Evolutionary conservation across 2,797 vertebrate genomes (phyloP).

Genomic region (Pseudochaenichthys georgianus): DNA sequence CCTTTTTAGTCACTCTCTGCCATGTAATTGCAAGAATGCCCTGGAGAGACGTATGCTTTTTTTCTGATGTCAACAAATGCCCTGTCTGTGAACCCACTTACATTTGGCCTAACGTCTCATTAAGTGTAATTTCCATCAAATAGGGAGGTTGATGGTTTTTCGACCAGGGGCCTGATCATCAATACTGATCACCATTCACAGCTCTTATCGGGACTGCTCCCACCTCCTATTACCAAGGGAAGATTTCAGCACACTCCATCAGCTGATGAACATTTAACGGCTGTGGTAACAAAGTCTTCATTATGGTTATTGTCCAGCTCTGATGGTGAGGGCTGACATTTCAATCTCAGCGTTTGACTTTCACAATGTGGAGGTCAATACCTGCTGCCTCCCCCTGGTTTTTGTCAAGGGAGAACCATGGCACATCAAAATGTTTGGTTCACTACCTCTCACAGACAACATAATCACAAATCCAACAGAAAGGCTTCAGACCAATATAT

Average conservation of each 20-base stretch:
- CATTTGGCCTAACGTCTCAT: slow-evolving; percentile 48
- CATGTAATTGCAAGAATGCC: slow-evolving; percentile 1
- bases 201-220: slow-evolving; percentile 42
- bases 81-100: slow-evolving; percentile 61
- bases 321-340: slow-evolving; percentile 63
- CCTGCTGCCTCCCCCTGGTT: slow-evolving; percentile 3
- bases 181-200: slow-evolving; percentile 48
- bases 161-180: slow-evolving; percentile 58
- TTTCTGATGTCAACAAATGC: slow-evolving; percentile 41
- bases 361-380: slow-evolving; percentile 66
- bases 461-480: slow-evolving; percentile 15
- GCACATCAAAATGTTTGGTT: slow-evolving; percentile 18
- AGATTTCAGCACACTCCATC: slow-evolving; percentile 53
- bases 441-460: slow-evolving; percentile 2
- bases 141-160: slow-evolving; percentile 61
- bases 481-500: background rate
- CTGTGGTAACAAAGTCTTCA: slow-evolving; percentile 64
- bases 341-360: slow-evolving; percentile 63
- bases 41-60: slow-evolving; percentile 4
- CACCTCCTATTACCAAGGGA: slow-evolving; percentile 35
- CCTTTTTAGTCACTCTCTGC: background rate
- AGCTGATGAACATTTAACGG: slow-evolving; percentile 68
- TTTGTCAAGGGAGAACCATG: slow-evolving; percentile 17
- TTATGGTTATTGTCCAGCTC: slow-evolving; percentile 63
- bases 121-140: slow-evolving; percentile 48